Percentiles rank a stretch among this genome's conserved stretches.
These are phyloP conservation scores for Monochamus saltuarius DNA, from an alignment of 1,140 invertebrate species.

Conservation along the genomic window DNA sequence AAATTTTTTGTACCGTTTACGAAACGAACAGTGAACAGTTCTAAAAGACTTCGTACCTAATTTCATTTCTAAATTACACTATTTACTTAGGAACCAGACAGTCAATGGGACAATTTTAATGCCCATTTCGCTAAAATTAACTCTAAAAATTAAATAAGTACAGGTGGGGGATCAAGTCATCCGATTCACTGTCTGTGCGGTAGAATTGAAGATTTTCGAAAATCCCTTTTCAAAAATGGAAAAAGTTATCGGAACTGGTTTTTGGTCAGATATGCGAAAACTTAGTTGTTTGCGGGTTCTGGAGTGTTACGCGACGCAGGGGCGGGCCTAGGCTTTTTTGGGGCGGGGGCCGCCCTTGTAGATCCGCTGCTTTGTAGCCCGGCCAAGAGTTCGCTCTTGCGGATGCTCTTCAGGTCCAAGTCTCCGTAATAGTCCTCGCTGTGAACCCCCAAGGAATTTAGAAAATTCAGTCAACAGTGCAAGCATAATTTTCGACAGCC, in stretches of 20 bases:
- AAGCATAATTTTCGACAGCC: no score
- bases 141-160: constrained; percentile 20
- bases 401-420: constrained; percentile 88
- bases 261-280: neutral
- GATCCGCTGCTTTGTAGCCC: constrained; percentile 69
- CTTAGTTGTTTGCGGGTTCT: constrained; percentile 38
- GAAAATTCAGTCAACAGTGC: no score
- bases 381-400: constrained; percentile 84
- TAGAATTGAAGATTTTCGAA: neutral
- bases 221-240: neutral
- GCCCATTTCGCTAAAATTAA: constrained; percentile 14
- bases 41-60: neutral
- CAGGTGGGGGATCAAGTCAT: neutral
- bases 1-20: constrained; percentile 22
- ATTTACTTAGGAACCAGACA: neutral
- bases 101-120: neutral
- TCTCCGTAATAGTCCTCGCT: constrained; percentile 96
- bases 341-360: constrained; percentile 47
- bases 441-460: constrained; percentile 51
- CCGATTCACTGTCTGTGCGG: neutral
- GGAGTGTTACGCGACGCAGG: constrained; percentile 43
- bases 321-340: constrained; percentile 45
- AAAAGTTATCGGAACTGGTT: neutral
- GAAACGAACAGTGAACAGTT: constrained; percentile 3
- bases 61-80: neutral